Conservation (phyloP, 2,113 vertebrate genomes). For the Neolamprologus sp. region DNA sequence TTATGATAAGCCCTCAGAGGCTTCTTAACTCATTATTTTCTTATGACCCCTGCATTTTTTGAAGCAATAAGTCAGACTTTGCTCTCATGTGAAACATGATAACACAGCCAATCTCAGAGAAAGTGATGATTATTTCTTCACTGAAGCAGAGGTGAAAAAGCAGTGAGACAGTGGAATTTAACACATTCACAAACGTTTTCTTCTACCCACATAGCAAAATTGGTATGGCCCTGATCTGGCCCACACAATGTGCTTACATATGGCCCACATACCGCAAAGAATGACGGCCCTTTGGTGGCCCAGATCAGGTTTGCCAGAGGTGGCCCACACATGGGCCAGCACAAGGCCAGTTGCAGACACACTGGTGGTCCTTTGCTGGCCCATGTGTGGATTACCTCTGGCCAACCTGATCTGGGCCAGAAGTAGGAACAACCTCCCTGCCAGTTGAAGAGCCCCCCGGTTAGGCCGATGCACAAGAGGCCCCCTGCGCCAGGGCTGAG, state of each 20-base stretch:
- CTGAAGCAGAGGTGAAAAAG: neutral
- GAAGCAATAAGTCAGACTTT: neutral
- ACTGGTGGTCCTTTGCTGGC: too few relatives aligned
- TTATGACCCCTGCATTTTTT: neutral
- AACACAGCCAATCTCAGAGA: neutral
- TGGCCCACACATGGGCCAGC: neutral
- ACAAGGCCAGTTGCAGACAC: neutral
- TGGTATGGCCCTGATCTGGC: neutral
- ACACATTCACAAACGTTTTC: neutral
- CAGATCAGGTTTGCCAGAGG: neutral
- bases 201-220: neutral
- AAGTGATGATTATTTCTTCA: neutral
- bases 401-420: too few relatives aligned
- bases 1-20: neutral
- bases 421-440: too few relatives aligned
- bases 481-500: too few relatives aligned
- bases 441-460: too few relatives aligned
- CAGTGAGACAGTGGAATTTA: neutral
- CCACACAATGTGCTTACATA: neutral
- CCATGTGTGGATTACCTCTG: too few relatives aligned
- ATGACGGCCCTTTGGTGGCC: neutral
- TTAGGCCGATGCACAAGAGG: too few relatives aligned
- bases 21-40: neutral
- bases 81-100: neutral
- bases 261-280: neutral